A percentile compares a stretch with the other conserved stretches of the same genome.
These are phyloP conservation scores for Rosalia funebris DNA, from an alignment of 2,888 invertebrate species.

Conservation along the genomic window DNA sequence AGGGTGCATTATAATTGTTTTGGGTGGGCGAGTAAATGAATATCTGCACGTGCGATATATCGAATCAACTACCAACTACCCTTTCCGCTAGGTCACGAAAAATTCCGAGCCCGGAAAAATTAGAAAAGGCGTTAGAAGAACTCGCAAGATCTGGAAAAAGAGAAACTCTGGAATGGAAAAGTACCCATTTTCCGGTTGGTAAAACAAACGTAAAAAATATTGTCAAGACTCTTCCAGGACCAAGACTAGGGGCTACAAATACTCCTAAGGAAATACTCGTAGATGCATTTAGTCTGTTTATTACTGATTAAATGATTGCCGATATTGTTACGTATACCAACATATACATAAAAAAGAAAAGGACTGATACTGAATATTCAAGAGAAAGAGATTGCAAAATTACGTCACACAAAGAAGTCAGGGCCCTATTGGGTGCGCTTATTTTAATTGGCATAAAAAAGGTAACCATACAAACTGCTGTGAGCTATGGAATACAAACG, in stretches of 20 bases:
- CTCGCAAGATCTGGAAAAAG: too few relatives aligned
- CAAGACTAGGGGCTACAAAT: conserved; percentile 28
- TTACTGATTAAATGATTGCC: conserved; percentile 35
- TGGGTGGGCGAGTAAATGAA: too few relatives aligned
- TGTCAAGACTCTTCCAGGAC: conserved; percentile 33
- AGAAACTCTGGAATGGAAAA: background rate
- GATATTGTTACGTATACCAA: conserved; percentile 37
- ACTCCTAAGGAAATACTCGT: conserved; percentile 26
- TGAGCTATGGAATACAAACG: background rate
- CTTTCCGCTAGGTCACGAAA: conserved; percentile 1
- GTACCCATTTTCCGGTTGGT: background rate
- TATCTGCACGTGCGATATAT: too few relatives aligned
- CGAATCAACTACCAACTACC: too few relatives aligned
- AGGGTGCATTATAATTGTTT: too few relatives aligned
- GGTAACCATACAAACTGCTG: background rate
- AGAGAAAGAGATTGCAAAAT: conserved; percentile 27
- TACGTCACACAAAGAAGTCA: conserved; percentile 37
- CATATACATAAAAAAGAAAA: conserved; percentile 36
- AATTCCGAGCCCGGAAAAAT: background rate
- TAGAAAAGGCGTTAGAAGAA: background rate
- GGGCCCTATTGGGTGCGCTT: conserved; percentile 38
- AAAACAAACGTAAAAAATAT: background rate
- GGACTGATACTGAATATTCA: conserved; percentile 22
- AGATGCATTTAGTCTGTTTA: conserved; percentile 28
- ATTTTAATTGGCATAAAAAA: background rate